Evolutionary conservation across 2,888 invertebrate species (phyloP), one percentile per base, ranked within the genome.

Genomic region (Lapara coniferarum): DNA sequence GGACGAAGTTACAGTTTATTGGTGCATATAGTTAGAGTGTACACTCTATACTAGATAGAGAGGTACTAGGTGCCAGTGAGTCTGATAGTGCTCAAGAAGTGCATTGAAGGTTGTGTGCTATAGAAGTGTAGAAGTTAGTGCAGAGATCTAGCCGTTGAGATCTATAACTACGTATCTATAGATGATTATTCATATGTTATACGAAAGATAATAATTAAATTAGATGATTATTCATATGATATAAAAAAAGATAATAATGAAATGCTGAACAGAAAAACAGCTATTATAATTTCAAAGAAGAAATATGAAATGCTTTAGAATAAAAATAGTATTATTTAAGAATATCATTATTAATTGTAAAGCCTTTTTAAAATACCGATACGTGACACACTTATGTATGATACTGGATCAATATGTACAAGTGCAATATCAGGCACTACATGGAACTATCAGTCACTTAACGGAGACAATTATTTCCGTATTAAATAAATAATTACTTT

Each of bases 21-120:
- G 74, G 91, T 92, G 92, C 92, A 91, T 85, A 85, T 79, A 84
- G 81, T 86, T 79, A 37, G 8, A 37, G 87, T 88, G 87, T 88
- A 76, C 69, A 80, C 88, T 90, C 89, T 92, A 91, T 90, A 73
- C 88, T 91, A 92, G 87, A 88, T 88, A 91, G 91, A 92, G 88
- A 90, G 86, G 78, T 82, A 83, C 90, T 91, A 91, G 83, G 82
- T 87, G 86, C 80, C 71, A 10, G 83, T 86, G 81, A 83, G 84
- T 88, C 72, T 77, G 80, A 82, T 87, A 86, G 86, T 89, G 88
- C 89, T 83, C 85, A 88, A 91, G 89, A 86, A 85, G 89, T 91
- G 90, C 92, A 89, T 86, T 82, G 87, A 88, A 91, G 88, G 83
- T 87, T 78, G 90, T 92, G 92, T 91, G 85, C 92, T 90, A 91